Percentiles rank a stretch among this genome's conserved stretches.
These are phyloP conservation scores for Cheilosia grossa DNA, from an alignment of 2,888 invertebrate genomes.

Conservation along the genomic window DNA sequence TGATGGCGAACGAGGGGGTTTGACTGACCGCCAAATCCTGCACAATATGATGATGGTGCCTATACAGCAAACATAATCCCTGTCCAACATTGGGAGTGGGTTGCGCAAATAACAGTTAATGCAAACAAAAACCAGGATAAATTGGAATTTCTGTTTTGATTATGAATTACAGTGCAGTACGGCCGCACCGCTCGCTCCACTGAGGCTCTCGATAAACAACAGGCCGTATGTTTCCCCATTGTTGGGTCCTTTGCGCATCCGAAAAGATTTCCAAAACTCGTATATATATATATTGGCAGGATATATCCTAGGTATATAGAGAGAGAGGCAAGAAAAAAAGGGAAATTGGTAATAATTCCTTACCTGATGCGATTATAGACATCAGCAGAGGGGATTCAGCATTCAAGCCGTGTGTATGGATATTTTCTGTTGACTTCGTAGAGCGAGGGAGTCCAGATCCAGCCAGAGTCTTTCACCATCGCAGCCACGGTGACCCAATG, in stretches of 20 bases:
- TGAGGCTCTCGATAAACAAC: conserved; percentile 24
- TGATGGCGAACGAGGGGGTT: not conserved
- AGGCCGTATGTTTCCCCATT: conserved; percentile 16
- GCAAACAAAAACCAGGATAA: conserved; percentile 74
- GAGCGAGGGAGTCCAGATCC: conserved; percentile 7
- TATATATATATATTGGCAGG: conserved; percentile 32
- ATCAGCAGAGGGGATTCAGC: conserved; percentile 8
- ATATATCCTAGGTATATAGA: conserved; percentile 14
- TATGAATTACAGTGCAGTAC: conserved; percentile 67
- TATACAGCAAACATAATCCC: conserved; percentile 67
- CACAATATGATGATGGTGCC: conserved; percentile 51
- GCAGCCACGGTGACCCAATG: conserved; percentile 21
- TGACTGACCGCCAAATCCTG: conserved; percentile 70
- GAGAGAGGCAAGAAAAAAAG: not conserved
- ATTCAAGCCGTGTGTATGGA: conserved; percentile 33
- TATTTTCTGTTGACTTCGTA: conserved; percentile 62
- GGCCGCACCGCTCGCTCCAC: not conserved
- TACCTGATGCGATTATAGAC: conserved; percentile 71
- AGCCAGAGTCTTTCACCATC: not conserved
- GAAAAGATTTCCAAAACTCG: conserved; percentile 33
- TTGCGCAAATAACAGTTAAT: conserved; percentile 72
- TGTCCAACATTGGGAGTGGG: conserved; percentile 31
- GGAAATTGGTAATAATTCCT: conserved; percentile 65
- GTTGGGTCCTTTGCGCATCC: conserved; percentile 30
- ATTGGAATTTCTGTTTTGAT: conserved; percentile 75